Evolutionary conservation across 2,113 vertebrate genomes (phyloP), one percentile per base, ranked within the genome.

Genomic region (Centropus unirufus): DNA sequence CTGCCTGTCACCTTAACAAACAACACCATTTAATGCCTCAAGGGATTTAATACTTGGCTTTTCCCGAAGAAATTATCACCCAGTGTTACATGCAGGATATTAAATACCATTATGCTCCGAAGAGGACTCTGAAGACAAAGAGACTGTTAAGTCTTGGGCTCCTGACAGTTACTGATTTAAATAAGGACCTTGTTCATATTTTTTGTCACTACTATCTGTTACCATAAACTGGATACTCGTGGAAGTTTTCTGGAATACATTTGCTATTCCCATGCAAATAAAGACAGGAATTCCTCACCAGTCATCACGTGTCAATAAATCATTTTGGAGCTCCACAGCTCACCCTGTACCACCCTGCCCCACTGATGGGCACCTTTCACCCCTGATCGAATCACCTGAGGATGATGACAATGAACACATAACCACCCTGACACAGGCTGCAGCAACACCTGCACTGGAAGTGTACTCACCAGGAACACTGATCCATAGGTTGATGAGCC

Each of bases 41-140:
- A 49, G 22, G 68, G 80, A 76, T 30, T 30, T 4, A 52, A 79
- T 23, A 22, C 42, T 14, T 4, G 15, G 4, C 18, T 91, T 83
- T 42, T 86, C 44, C 34, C 63, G 34, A 81, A 55, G 54, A 72
- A 89, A 72, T 39, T 24, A 64, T 27, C 69, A 58, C 5, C 16
- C 27, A 21, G 11, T 4, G 3, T 34, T 27, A 55, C 0, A 0
- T 2, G 32, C 23, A 83, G 22, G 8, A 59, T 15, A 20, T 2
- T 15, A 55, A 87, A 76, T 61, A 49, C 3, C 6, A 4, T 57
- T 52, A 54, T 9, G 21, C 6, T 74, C 34, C 54, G 19, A 57
- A 77, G 0, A 81, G 5, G 15, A 42, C 7, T 19, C 9, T 8
- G 5, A 76, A 78, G 44, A 54, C 40, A 68, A 57, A 30, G 54